Evolutionary conservation across 2,113 vertebrate genomes (phyloP).

Genomic region (Actinemys pallida): DNA sequence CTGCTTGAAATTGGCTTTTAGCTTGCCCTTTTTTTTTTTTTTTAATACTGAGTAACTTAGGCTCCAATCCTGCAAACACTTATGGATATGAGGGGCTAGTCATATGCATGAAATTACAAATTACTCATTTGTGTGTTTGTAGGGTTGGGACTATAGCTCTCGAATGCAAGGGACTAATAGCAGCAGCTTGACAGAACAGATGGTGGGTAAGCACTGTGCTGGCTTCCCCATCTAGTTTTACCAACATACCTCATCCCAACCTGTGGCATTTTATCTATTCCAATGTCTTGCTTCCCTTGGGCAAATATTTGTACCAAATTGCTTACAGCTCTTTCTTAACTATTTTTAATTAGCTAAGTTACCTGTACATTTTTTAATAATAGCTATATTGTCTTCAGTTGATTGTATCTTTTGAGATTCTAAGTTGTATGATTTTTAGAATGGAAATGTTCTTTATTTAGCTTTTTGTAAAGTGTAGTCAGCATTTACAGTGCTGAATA

Average conservation of each 20-base stretch:
- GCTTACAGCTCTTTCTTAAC: fast-evolving
- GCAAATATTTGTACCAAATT: not conserved
- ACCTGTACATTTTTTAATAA: not conserved
- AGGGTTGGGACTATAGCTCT: not conserved
- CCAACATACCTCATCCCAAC: not conserved
- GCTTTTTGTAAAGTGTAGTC: not conserved
- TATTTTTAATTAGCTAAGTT: not conserved
- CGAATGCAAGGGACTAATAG: not conserved
- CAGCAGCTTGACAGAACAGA: not conserved
- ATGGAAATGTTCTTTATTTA: not conserved
- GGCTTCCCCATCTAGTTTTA: not conserved
- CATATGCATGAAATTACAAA: not conserved
- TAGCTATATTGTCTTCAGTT: not conserved
- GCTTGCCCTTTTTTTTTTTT: not conserved
- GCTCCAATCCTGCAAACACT: not conserved
- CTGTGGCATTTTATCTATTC: not conserved
- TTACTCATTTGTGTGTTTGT: not conserved
- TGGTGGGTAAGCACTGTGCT: not conserved
- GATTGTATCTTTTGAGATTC: not conserved
- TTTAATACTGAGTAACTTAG: not conserved
- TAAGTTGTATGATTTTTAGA: not conserved
- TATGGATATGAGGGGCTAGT: not conserved
- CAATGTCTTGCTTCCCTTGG: not conserved
- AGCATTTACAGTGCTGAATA: not conserved
- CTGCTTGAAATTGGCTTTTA: not conserved